A percentile compares a stretch with the other conserved stretches of the same genome.
phyloP scores from a whole-genome alignment of 1,140 invertebrate genomes.

The Drosophila takahashii region DNA sequence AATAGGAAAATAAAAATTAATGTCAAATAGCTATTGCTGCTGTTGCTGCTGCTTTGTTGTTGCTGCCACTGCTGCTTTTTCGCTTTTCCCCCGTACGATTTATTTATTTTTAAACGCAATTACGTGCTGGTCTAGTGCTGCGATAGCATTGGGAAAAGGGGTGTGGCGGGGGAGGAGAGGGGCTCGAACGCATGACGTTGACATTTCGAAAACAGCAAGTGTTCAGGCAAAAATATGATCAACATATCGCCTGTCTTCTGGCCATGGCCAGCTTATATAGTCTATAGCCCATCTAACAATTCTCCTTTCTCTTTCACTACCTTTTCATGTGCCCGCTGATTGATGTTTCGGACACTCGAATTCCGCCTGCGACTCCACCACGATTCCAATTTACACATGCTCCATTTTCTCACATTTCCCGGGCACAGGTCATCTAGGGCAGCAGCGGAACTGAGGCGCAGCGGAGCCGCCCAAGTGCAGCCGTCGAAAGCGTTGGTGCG shows the following conservation, averaged over 20 bases:
- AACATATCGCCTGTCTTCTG: constrained; percentile 59
- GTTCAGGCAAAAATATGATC: constrained; percentile 63
- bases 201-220: constrained; percentile 46
- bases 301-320: constrained; percentile 36
- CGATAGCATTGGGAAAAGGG: background rate
- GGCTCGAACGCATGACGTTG: constrained; percentile 43
- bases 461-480: constrained; percentile 69
- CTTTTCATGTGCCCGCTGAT: constrained; percentile 67
- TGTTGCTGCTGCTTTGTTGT: constrained; percentile 19
- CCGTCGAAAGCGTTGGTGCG: constrained; percentile 60
- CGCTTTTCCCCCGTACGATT: constrained; percentile 35
- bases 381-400: constrained; percentile 34
- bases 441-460: constrained; percentile 50
- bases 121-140: constrained; percentile 44
- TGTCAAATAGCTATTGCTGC: constrained; percentile 58
- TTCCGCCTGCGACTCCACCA: constrained; percentile 5
- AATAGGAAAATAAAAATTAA: constrained; percentile 66
- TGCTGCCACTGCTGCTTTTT: constrained; percentile 23
- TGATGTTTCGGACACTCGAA: constrained; percentile 61
- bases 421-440: constrained; percentile 70
- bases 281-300: constrained; percentile 26
- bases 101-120: constrained; percentile 81
- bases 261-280: background rate
- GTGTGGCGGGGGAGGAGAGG: background rate
- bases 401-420: constrained; percentile 46